Percentiles rank a stretch among this genome's conserved stretches.
These are phyloP conservation scores for Coptotermes formosanus DNA, from an alignment of 1,140 invertebrate species.

Conservation along the genomic window DNA sequence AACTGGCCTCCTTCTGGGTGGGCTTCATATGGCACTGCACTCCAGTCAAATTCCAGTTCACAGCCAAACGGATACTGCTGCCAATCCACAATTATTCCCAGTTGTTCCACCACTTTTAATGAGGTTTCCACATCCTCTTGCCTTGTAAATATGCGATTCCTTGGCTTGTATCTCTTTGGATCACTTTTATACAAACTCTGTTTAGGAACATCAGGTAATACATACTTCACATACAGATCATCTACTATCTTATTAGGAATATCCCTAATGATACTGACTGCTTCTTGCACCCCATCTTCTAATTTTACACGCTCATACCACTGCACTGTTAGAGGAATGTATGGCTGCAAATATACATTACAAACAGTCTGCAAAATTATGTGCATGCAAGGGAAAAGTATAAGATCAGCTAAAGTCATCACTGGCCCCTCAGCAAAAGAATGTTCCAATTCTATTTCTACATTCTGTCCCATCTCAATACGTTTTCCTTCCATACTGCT, in stretches of 20 bases:
- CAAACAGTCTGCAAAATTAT: conserved; percentile 57
- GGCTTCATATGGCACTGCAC: conserved; percentile 63
- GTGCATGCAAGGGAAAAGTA: conserved; percentile 71
- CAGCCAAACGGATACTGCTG: conserved; percentile 46
- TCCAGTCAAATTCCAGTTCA: conserved; percentile 60
- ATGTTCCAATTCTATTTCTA: conserved; percentile 55
- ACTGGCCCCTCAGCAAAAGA: conserved; percentile 79
- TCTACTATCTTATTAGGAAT: conserved; percentile 20
- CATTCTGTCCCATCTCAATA: background rate
- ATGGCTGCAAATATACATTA: conserved; percentile 45
- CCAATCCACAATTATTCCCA: conserved; percentile 21
- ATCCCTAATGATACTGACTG: conserved; percentile 24
- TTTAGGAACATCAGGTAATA: conserved; percentile 48
- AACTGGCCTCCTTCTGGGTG: conserved; percentile 76
- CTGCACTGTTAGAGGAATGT: conserved; percentile 62
- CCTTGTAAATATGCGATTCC: conserved; percentile 69
- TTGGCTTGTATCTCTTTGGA: conserved; percentile 70
- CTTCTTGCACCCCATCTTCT: conserved; percentile 33
- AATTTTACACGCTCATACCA: conserved; percentile 58
- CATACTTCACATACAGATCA: conserved; percentile 32
- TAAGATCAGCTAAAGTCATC: conserved; percentile 80
- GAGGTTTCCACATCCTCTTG: conserved; percentile 71
- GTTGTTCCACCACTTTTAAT: conserved; percentile 46
- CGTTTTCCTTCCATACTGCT: background rate
- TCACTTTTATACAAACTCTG: conserved; percentile 78